Conservation (phyloP, 2,888 invertebrate species). For the Xestobium rufovillosum region DNA sequence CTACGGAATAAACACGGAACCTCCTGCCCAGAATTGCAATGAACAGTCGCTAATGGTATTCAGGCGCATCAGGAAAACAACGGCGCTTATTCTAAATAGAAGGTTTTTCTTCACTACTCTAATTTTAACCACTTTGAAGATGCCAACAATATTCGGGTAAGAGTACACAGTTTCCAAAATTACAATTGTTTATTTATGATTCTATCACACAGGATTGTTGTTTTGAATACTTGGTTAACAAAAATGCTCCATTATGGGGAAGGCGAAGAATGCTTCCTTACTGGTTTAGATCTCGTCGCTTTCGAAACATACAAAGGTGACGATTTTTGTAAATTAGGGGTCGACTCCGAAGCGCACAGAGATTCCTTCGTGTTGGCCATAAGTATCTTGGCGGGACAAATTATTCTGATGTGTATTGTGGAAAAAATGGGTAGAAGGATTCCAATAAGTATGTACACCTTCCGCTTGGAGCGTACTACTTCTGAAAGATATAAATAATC, state of each 20-base stretch:
- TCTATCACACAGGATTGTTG: constrained; percentile 17
- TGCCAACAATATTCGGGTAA: neutral
- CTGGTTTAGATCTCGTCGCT: constrained; percentile 17
- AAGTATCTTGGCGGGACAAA: constrained; percentile 18
- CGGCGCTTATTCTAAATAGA: constrained; percentile 1
- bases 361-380: constrained; percentile 22
- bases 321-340: constrained; percentile 16
- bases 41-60: constrained; percentile 10
- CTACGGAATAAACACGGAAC: constrained; percentile 24
- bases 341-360: constrained; percentile 14
- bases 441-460: constrained; percentile 19
- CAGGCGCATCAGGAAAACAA: no score
- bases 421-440: constrained; percentile 22
- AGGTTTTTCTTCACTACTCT: neutral
- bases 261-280: constrained; percentile 16
- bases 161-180: neutral
- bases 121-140: neutral
- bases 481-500: neutral
- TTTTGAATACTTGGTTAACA: constrained; percentile 23
- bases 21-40: constrained; percentile 15
- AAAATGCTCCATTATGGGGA: constrained; percentile 17
- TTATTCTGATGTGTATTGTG: constrained; percentile 20
- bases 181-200: constrained; percentile 1
- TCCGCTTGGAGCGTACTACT: neutral
- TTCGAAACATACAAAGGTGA: constrained; percentile 15